phyloP scores from a whole-genome alignment of 2,113 vertebrate species.

The Mastomys natalensis region DNA sequence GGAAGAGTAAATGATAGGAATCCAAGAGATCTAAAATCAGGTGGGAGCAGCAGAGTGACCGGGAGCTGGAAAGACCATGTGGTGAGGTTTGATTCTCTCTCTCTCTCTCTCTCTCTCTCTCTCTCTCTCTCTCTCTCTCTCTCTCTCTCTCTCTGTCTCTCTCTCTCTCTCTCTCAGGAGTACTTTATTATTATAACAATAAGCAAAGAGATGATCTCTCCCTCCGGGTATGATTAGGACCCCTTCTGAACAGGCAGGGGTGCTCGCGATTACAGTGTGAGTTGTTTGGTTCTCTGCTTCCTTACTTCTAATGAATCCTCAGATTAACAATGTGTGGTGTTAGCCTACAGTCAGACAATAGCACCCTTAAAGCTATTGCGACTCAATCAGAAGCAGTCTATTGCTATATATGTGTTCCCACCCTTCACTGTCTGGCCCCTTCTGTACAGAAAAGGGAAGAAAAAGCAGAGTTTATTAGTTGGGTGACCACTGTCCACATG shows the following conservation, averaged over 20 bases:
- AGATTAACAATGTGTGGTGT: not conserved
- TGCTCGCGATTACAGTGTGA: not conserved
- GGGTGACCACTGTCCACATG: not conserved
- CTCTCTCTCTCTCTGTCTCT: too few relatives aligned
- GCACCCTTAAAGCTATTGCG: not conserved
- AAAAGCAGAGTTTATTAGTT: not conserved
- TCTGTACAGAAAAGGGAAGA: conserved; percentile 13
- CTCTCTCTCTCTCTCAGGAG: not conserved
- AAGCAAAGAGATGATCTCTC: conserved; percentile 23
- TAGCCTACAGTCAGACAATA: not conserved
- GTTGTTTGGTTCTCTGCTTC: not conserved
- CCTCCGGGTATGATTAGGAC: not conserved
- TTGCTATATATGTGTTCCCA: not conserved
- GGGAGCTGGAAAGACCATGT: conserved; percentile 37
- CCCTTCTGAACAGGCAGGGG: conserved; percentile 23
- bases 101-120: too few relatives aligned
- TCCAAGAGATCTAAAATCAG: not conserved
- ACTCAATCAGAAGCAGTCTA: not conserved
- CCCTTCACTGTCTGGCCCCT: not conserved
- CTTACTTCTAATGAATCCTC: conserved; percentile 7
- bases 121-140: too few relatives aligned
- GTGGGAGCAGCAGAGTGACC: not conserved
- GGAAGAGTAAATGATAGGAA: not conserved
- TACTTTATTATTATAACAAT: conserved; percentile 47
- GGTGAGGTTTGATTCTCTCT: conserved; percentile 35